Evolutionary conservation across 2,797 vertebrate genomes (phyloP), one percentile per base, ranked within the genome.

Genomic region (Myotis planiceps): DNA sequence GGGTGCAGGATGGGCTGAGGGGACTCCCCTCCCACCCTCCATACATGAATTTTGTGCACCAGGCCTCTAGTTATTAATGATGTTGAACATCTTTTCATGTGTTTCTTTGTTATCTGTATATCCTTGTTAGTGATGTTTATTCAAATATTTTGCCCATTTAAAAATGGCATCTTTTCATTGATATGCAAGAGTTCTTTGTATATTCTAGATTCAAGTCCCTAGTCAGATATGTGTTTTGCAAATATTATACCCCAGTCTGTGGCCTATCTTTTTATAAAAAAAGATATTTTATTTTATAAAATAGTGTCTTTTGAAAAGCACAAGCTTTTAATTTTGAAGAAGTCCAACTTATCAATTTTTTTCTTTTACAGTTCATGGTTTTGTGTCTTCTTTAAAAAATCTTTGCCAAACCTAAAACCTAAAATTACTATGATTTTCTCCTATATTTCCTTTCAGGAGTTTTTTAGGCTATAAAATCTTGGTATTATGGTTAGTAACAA

Each of bases 261-360:
- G 45, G 21, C 45, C 94, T 92, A 82, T 4, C 16, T 85, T 93
- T 85, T 92, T 49, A 29, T 76, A 37, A 37, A 37, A 37, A 37
- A 37, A 37, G 37, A 37, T 37, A 37, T 37, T 37, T 37, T 37
- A 37, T 37, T 42, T 88, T 96, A 82, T 29, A 37, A 49, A 88
- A 49, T 8, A 69, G 51, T 55, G 10, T 66, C 12, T 53, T 94
- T 87, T 79, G 68, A 72, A 90, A 92, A 85, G 47, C 25, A 93
- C 45, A 42, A 63, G 66, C 23, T 86, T 89, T 89, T 78, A 76
- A 94, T 55, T 92, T 93, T 49, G 29, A 86, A 69, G 25, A 76
- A 90, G 32, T 90, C 4, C 1, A 60, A 32, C 15, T 45, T 65
- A 51, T 37, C 65, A 63, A 12, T 74, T 68, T 78, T 78, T 90